A percentile compares a stretch with the other conserved stretches of the same genome.
Conservation (phyloP, 1,140 invertebrate species). For the Tetraneura akinire region DNA sequence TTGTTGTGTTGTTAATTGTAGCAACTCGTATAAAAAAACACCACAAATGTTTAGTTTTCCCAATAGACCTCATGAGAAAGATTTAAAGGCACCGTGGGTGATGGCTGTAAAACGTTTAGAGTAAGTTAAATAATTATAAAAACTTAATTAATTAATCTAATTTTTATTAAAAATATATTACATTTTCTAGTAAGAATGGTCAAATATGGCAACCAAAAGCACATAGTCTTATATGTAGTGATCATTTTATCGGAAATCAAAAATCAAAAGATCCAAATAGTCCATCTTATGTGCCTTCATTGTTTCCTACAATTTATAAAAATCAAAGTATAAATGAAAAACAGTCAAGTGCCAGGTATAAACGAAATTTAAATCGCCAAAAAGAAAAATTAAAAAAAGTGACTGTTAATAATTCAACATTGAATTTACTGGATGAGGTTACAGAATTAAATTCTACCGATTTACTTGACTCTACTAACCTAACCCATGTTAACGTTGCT, state of each 20-base stretch:
- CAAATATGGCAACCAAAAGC: constrained; percentile 18
- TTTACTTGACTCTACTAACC: background rate
- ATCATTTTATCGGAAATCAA: constrained; percentile 4
- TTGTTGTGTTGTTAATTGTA: background rate
- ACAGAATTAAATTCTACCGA: background rate
- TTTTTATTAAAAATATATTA: background rate
- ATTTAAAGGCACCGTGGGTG: background rate
- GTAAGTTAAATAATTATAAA: background rate
- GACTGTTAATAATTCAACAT: background rate
- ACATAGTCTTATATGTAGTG: background rate
- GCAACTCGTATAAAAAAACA: background rate
- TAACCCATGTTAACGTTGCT: background rate
- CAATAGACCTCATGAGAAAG: constrained; percentile 3
- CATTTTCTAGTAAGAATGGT: constrained; percentile 1
- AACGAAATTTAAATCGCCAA: constrained; percentile 3
- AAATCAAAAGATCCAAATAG: background rate
- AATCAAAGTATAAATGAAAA: background rate
- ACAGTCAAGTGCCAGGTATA: background rate
- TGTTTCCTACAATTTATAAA: background rate
- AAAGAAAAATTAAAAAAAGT: background rate
- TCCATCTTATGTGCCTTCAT: background rate
- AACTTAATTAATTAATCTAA: background rate
- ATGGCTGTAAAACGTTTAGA: background rate
- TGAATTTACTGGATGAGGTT: background rate
- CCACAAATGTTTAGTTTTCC: background rate